Conservation (phyloP, 1,140 invertebrate species). For the Saccostrea echinata region DNA sequence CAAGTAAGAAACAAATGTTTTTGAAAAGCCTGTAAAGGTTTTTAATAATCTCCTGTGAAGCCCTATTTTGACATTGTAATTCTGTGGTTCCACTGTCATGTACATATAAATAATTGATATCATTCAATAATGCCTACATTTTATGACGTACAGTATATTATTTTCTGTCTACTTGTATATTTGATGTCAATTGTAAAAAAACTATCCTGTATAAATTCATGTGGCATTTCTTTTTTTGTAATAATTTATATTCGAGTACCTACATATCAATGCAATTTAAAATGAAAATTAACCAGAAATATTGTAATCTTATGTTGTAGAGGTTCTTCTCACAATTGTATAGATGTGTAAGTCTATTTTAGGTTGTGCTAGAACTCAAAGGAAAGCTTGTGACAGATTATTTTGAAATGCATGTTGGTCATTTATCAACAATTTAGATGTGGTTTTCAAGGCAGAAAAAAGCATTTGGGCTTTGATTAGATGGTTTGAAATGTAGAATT, state of each 20-base stretch:
- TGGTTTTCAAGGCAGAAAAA: background rate
- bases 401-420: background rate
- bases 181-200: no score
- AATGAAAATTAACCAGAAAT: background rate
- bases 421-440: background rate
- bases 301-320: background rate
- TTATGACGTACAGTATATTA: no score
- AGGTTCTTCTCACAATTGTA: background rate
- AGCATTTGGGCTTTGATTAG: background rate
- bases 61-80: no score
- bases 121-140: no score
- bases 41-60: no score
- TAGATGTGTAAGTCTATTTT: background rate
- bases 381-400: background rate
- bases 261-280: background rate
- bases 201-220: background rate
- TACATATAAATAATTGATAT: no score
- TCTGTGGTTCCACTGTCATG: no score
- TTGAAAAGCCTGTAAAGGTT: no score
- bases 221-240: background rate
- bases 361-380: background rate
- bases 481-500: no score
- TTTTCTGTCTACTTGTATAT: no score
- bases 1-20: conserved; percentile 66
- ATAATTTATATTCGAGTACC: background rate